phyloP scores from a whole-genome alignment of 2,113 vertebrate genomes.

The Apeltes quadracus region DNA sequence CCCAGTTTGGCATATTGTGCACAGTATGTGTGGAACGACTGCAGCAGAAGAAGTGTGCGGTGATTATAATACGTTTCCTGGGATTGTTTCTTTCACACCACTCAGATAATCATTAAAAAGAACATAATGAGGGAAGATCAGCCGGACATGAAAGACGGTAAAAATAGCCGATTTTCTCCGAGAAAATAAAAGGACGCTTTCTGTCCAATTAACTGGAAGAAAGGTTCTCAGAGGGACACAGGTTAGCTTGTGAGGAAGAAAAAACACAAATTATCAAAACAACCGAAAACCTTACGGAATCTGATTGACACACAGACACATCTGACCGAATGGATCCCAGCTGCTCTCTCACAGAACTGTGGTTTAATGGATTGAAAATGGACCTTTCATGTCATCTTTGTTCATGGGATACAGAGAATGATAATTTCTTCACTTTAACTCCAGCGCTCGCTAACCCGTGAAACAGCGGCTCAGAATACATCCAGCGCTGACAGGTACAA shows the following conservation, averaged over 20 bases:
- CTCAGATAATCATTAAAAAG: neutral
- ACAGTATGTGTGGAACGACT: too few species aligned
- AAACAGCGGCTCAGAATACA: slow-evolving; percentile 8
- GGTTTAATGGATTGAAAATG: neutral
- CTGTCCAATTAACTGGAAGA: too few species aligned
- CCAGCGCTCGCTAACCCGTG: neutral
- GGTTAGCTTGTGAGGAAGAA: neutral
- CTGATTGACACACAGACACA: too few species aligned
- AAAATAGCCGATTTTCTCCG: neutral
- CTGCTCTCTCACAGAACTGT: neutral
- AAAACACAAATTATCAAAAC: neutral
- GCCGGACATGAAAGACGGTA: neutral
- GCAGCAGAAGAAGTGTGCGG: neutral
- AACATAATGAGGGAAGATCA: neutral
- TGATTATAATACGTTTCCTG: neutral
- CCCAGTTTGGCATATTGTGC: neutral
- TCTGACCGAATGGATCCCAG: neutral
- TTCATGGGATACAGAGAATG: slow-evolving; percentile 2
- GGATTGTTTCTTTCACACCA: neutral
- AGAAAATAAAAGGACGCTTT: neutral
- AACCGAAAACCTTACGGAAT: neutral
- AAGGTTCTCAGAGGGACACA: neutral
- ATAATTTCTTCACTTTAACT: slow-evolving; percentile 1
- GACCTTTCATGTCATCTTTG: neutral
- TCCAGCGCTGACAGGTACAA: slow-evolving; percentile 24